Evolutionary conservation across 2,888 invertebrate genomes (phyloP).

Genomic region (Leucophora obtusa): DNA sequence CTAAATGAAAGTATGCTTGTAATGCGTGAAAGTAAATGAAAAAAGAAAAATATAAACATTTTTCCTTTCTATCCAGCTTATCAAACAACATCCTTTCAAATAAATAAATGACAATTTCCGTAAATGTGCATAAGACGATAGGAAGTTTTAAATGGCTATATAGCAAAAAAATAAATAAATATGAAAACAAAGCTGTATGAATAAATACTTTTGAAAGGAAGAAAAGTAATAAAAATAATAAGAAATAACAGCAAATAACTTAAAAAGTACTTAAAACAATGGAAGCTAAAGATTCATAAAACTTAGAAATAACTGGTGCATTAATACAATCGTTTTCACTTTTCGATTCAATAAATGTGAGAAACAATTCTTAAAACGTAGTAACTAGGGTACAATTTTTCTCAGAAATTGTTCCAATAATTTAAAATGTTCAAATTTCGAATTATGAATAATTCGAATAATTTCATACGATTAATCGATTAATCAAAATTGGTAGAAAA

Average conservation of each 20-base stretch:
- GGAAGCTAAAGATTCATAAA: neutral
- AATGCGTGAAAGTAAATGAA: constrained; percentile 58
- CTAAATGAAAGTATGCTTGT: constrained; percentile 42
- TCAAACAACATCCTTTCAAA: constrained; percentile 61
- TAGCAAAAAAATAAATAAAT: constrained; percentile 22
- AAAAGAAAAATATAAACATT: constrained; percentile 30
- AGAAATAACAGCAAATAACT: neutral
- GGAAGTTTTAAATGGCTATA: constrained; percentile 39
- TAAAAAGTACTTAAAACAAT: neutral
- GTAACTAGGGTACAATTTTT: no score
- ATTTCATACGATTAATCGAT: no score
- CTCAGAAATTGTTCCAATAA: no score
- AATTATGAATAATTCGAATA: no score
- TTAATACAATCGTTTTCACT: no score
- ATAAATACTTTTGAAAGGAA: neutral
- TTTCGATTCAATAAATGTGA: no score
- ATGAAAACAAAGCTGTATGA: neutral
- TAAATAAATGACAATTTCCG: constrained; percentile 54
- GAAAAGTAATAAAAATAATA: neutral
- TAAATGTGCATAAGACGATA: constrained; percentile 25
- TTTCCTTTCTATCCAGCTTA: constrained; percentile 57
- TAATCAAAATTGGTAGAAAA: no score
- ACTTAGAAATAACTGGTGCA: no score
- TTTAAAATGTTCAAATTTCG: no score
- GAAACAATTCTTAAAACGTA: no score